Evolutionary conservation across 2,113 vertebrate species (phyloP).

Genomic region (Paraplagusia blochii): DNA sequence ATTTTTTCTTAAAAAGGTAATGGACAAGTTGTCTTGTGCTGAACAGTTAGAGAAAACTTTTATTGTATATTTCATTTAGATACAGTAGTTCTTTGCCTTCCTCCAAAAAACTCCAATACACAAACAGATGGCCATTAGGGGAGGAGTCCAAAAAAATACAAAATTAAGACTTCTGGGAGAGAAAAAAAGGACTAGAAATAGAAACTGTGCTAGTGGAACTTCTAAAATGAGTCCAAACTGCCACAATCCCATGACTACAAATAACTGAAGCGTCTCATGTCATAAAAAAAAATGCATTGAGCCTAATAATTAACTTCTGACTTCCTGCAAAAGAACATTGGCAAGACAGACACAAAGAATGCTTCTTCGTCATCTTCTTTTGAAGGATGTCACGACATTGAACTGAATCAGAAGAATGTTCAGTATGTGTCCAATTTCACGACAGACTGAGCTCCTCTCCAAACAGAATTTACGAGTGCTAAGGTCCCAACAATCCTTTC

Average conservation of each 20-base stretch:
- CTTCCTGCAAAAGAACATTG: too few relatives aligned
- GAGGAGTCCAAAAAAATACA: too few relatives aligned
- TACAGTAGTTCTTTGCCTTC: slow-evolving; percentile 9
- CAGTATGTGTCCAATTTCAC: too few relatives aligned
- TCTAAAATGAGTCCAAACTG: slow-evolving; percentile 25
- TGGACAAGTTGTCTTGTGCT: background rate
- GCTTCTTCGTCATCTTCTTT: too few relatives aligned
- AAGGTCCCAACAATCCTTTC: too few relatives aligned
- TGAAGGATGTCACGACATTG: too few relatives aligned
- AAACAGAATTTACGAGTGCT: too few relatives aligned
- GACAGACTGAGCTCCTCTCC: too few relatives aligned
- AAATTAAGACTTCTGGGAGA: slow-evolving; percentile 31
- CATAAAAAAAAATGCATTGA: too few relatives aligned
- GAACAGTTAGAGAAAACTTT: background rate
- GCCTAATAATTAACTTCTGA: too few relatives aligned
- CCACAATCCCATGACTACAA: slow-evolving; percentile 37
- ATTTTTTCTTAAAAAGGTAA: background rate
- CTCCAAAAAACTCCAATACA: slow-evolving; percentile 11
- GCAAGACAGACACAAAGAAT: slow-evolving; percentile 1
- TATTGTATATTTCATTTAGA: slow-evolving; percentile 9
- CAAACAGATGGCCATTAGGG: background rate
- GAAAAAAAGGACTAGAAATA: slow-evolving; percentile 44
- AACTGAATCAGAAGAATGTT: too few relatives aligned
- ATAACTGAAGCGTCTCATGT: slow-evolving; percentile 39
- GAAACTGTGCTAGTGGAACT: slow-evolving; percentile 21